These are phyloP conservation scores for Turritopsis dohrnii DNA, from an alignment of 30 jellyfish, hydroid and myxozoan species.

Conservation along the genomic window DNA sequence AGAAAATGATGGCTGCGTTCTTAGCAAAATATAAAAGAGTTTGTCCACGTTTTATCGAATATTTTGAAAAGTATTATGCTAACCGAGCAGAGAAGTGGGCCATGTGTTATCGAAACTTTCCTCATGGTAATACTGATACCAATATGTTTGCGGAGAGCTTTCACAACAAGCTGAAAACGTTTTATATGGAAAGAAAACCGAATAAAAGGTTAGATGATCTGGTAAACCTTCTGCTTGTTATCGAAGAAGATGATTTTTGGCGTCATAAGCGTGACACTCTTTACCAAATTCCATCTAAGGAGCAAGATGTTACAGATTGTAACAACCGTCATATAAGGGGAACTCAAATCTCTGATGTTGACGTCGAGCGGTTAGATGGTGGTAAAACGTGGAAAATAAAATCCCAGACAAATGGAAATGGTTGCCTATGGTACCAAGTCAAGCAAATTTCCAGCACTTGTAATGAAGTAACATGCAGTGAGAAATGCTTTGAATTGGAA, in stretches of 20 bases:
- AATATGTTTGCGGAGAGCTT: constrained; percentile 28
- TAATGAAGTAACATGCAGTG: background rate
- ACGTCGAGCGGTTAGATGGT: too few relatives aligned
- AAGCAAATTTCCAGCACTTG: too few relatives aligned
- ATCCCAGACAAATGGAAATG: too few relatives aligned
- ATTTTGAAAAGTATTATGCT: background rate
- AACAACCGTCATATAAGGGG: background rate
- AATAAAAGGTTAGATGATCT: constrained; percentile 2
- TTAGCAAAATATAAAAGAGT: background rate
- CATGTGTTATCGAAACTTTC: constrained; percentile 22
- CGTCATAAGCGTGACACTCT: background rate
- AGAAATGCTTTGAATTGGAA: background rate
- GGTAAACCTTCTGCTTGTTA: background rate
- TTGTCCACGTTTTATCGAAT: constrained; percentile 11
- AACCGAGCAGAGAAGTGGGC: constrained; percentile 32
- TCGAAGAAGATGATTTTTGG: constrained; percentile 25
- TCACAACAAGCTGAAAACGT: constrained; percentile 38
- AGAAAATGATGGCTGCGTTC: constrained; percentile 13
- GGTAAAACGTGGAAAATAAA: too few relatives aligned
- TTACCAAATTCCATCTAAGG: too few relatives aligned
- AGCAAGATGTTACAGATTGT: background rate
- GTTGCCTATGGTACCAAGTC: too few relatives aligned
- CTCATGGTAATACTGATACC: constrained; percentile 29
- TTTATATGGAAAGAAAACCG: constrained; percentile 11
- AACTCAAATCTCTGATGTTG: too few relatives aligned